Percentiles rank a stretch among this genome's conserved stretches.
These are phyloP conservation scores for Choloepus hoffmanni DNA, from an alignment of 2,113 vertebrate species.

Conservation along the genomic window DNA sequence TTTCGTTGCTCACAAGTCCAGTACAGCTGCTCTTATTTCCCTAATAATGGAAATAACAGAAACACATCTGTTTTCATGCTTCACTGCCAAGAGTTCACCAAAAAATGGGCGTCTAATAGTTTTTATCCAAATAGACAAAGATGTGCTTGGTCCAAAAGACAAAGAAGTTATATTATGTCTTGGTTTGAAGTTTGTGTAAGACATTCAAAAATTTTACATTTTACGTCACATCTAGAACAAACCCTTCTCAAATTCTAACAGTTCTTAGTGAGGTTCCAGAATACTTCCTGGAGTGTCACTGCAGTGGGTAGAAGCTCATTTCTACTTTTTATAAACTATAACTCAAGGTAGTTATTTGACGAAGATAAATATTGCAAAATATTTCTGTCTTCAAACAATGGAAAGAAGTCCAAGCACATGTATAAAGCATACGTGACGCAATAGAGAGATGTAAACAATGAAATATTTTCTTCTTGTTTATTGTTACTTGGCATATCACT, in stretches of 20 bases:
- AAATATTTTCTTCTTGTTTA: background rate
- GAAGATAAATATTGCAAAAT: conserved; percentile 30
- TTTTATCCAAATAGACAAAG: conserved; percentile 71
- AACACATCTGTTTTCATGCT: conserved; percentile 78
- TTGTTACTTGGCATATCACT: conserved; percentile 28
- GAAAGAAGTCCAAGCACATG: background rate
- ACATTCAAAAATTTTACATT: conserved; percentile 64
- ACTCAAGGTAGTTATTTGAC: conserved; percentile 1
- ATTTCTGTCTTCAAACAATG: conserved; percentile 13
- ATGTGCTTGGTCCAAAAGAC: conserved; percentile 64
- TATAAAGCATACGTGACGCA: background rate
- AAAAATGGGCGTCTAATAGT: conserved; percentile 54
- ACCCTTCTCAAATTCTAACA: conserved; percentile 17
- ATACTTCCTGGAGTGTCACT: conserved; percentile 1
- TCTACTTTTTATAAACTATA: background rate
- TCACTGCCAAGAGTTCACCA: conserved; percentile 66
- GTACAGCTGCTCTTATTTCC: conserved; percentile 73
- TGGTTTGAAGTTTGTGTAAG: conserved; percentile 62
- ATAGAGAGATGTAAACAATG: conserved; percentile 49
- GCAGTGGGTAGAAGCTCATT: background rate
- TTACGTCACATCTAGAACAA: conserved; percentile 50
- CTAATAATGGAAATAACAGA: conserved; percentile 64
- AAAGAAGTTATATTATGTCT: conserved; percentile 38
- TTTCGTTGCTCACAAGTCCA: conserved; percentile 29
- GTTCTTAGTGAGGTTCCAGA: conserved; percentile 46